These are phyloP conservation scores for Harpagus bidentatus DNA, from an alignment of 2,113 vertebrate species.

Conservation along the genomic window DNA sequence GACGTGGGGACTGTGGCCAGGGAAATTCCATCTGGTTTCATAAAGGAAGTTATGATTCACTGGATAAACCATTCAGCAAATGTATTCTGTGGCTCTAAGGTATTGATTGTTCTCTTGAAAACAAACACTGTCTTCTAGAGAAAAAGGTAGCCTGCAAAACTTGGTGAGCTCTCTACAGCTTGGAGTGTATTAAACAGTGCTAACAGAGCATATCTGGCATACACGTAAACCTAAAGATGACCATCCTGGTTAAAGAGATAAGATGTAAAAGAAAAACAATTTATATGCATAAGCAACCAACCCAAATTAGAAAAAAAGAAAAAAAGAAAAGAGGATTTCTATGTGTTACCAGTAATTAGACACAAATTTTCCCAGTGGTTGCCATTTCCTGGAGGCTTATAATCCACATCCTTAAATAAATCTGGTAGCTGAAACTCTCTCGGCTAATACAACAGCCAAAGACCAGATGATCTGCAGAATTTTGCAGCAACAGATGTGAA, in stretches of 20 bases:
- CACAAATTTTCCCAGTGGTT: neutral
- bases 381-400: neutral
- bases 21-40: neutral
- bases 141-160: neutral
- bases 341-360: neutral
- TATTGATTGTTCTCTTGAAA: neutral
- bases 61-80: neutral
- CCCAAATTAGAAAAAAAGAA: neutral
- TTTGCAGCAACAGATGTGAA: conserved; percentile 17
- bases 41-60: neutral
- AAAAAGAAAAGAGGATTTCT: neutral
- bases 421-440: conserved; percentile 13
- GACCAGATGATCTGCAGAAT: neutral
- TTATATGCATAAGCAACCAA: neutral
- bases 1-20: neutral
- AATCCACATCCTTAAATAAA: neutral
- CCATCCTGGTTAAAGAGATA: neutral
- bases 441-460: neutral
- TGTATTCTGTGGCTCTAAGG: neutral
- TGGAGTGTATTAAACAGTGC: neutral
- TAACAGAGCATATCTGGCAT: neutral
- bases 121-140: neutral
- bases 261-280: neutral
- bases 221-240: neutral
- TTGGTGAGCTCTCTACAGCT: neutral